These are phyloP conservation scores for Drosophila burlai DNA, from an alignment of 1,140 invertebrate genomes.

Conservation along the genomic window DNA sequence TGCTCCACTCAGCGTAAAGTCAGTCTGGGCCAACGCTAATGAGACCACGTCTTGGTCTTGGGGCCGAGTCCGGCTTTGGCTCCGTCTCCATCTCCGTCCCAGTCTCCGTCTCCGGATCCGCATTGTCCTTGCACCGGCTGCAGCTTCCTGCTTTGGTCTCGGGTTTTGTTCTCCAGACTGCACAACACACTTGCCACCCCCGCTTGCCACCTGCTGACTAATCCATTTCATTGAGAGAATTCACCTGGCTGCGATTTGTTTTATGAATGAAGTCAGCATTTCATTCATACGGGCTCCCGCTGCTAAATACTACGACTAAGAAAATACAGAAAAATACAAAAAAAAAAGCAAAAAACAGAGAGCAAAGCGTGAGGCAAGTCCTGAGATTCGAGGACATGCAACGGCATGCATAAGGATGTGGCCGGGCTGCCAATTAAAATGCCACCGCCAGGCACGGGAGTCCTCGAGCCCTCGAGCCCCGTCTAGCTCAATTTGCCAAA, in stretches of 20 bases:
- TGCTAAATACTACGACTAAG: constrained; percentile 68
- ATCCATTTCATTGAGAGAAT: constrained; percentile 78
- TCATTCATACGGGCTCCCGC: constrained; percentile 60
- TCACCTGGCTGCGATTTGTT: constrained; percentile 65
- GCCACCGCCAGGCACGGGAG: constrained; percentile 72
- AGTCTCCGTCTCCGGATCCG: neutral
- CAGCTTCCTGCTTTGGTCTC: constrained; percentile 69
- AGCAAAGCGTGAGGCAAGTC: neutral
- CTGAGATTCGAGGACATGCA: constrained; percentile 41
- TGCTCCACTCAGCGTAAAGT: constrained; percentile 8
- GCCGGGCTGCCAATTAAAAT: constrained; percentile 79
- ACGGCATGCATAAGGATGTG: constrained; percentile 74
- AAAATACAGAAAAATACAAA: neutral
- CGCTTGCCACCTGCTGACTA: constrained; percentile 66
- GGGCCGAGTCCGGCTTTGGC: neutral
- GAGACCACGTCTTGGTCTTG: constrained; percentile 58
- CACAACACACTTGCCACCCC: neutral
- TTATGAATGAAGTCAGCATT: constrained; percentile 78
- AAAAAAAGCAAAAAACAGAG: neutral
- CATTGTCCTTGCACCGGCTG: constrained; percentile 48
- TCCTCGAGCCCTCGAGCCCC: constrained; percentile 21
- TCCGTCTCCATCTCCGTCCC: neutral
- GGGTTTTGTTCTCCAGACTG: constrained; percentile 47
- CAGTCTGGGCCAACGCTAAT: constrained; percentile 68
- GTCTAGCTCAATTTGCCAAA: constrained; percentile 49